Evolutionary conservation across 2,113 vertebrate genomes (phyloP).

Genomic region (Antigone vipio): DNA sequence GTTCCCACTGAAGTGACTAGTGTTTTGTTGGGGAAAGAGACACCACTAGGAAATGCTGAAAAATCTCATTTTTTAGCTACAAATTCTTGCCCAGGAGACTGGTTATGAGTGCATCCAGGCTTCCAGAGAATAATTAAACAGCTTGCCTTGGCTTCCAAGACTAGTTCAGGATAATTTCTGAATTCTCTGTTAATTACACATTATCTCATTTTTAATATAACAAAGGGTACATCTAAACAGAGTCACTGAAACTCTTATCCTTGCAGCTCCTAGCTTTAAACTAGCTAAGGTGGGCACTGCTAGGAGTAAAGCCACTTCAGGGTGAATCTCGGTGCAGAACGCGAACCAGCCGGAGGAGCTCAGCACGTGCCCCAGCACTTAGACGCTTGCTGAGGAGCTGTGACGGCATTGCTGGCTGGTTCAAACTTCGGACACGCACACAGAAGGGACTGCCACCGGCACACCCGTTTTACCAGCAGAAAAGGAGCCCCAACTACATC

Average conservation of each 20-base stretch:
- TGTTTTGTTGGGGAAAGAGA: background rate
- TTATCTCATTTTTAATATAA: background rate
- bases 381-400: rapidly evolving
- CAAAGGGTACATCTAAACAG: background rate
- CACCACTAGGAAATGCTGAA: background rate
- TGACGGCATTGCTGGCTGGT: rapidly evolving
- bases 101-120: background rate
- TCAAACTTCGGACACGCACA: background rate
- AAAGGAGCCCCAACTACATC: background rate
- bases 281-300: background rate
- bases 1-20: background rate
- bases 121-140: background rate
- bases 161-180: background rate
- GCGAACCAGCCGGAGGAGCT: rapidly evolving
- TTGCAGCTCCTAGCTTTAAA: background rate
- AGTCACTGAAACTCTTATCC: background rate
- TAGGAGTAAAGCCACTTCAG: background rate
- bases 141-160: background rate
- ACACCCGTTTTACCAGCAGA: background rate
- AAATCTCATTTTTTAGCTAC: background rate
- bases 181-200: background rate
- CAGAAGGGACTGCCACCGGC: background rate
- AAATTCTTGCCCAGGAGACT: background rate
- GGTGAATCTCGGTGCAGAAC: background rate
- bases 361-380: background rate